Evolutionary conservation across 2,888 invertebrate species (phyloP), one percentile per base, ranked within the genome.

Genomic region (Drosophila acutilabella): DNA sequence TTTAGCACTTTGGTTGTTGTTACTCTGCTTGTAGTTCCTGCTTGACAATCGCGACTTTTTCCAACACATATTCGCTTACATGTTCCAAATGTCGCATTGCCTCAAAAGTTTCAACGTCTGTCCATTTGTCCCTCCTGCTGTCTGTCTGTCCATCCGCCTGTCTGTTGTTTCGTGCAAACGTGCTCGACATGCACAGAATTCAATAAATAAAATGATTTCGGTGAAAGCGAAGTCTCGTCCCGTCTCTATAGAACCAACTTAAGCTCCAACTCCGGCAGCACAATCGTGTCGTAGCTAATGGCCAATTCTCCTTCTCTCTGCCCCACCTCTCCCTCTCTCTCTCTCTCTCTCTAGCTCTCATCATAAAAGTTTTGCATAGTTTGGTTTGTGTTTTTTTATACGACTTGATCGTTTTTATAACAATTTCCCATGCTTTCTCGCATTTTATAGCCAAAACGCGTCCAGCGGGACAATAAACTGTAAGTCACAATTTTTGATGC

Each of bases 111-210:
- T 10, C 51, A 20, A 8, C 52, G 53, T 60, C 68, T 23, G 52
- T 48, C 26, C 50, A 20, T 30, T 26, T 38, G 54, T 51, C 57
- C 20, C 44, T n/a, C 40, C 33, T 30, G 23, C 23, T 4, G 33
- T 56, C 58, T 16, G 48, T 18, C 57, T 11, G 60, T 47, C 53
- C 16, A 45, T 16, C 42, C 26, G 45, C 44, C 33, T 7, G 64
- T 70, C 33, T n/a, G 56, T 54, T 58, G 61, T 66, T 78, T 87
- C 83, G 83, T 84, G 83, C 81, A 87, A 80, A 84, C 88, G 83
- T 84, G 83, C 85, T 67, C 82, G 83, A 88, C 88, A 87, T 84
- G 85, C 80, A 75, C 70, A 87, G 85, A 84, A 85, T 84, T 87
- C 85, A 80, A 81, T 84, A 81, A 86, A 83, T 79, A 83, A 83